phyloP scores from a whole-genome alignment of 2,113 vertebrate genomes.

The Indicator maculatus region DNA sequence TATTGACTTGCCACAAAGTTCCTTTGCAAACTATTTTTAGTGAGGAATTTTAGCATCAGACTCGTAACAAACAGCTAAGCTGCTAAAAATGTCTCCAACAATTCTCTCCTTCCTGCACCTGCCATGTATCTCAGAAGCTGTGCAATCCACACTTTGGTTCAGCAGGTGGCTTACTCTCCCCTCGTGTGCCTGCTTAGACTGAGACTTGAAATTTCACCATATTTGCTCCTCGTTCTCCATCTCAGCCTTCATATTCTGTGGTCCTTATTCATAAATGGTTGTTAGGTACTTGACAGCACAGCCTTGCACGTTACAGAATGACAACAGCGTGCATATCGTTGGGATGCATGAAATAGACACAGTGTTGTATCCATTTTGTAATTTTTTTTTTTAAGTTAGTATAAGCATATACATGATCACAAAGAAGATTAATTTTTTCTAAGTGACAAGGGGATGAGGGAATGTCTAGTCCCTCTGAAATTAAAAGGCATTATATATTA shows the following conservation, averaged over 20 bases:
- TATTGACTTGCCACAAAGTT: conserved; percentile 15
- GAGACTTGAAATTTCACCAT: neutral
- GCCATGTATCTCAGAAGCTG: neutral
- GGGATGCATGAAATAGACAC: neutral
- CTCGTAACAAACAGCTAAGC: neutral
- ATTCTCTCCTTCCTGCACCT: neutral
- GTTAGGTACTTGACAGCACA: neutral
- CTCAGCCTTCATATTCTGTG: neutral
- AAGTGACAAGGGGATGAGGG: neutral
- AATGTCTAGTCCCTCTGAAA: neutral
- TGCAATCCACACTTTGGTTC: neutral
- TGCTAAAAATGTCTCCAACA: neutral
- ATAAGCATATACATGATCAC: neutral
- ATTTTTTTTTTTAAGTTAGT: neutral
- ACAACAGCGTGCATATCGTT: neutral
- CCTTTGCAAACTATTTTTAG: conserved; percentile 15
- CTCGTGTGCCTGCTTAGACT: neutral
- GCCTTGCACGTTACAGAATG: neutral
- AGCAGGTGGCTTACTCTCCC: neutral
- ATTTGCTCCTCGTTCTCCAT: neutral
- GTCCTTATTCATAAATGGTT: neutral
- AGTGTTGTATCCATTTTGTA: neutral
- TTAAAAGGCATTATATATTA: neutral
- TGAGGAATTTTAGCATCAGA: neutral
- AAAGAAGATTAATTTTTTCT: neutral